phyloP scores from a whole-genome alignment of 1,140 invertebrate genomes.

The Manduca sexta region DNA sequence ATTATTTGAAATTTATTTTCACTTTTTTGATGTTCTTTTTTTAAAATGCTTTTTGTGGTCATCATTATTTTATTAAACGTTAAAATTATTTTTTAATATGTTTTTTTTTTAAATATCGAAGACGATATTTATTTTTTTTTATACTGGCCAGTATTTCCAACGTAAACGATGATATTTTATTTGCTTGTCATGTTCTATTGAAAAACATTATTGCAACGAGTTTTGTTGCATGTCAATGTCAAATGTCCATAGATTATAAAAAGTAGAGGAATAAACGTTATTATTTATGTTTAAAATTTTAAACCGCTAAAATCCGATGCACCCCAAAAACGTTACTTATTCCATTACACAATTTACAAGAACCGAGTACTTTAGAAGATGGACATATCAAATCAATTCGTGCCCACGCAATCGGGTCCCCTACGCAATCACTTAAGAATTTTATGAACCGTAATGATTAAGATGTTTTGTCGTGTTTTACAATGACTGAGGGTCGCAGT shows the following conservation, averaged over 20 bases:
- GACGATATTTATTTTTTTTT: too few relatives aligned
- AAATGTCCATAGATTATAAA: too few relatives aligned
- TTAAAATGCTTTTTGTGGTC: background rate
- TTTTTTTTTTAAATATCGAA: too few relatives aligned
- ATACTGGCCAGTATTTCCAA: too few relatives aligned
- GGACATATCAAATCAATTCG: conserved; percentile 61
- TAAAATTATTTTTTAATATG: too few relatives aligned
- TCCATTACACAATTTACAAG: conserved; percentile 34
- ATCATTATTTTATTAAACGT: background rate
- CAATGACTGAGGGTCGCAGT: conserved; percentile 28
- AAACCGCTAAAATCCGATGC: conserved; percentile 1
- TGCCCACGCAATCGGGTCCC: conserved; percentile 56
- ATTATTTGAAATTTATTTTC: conserved; percentile 27
- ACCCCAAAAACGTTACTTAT: conserved; percentile 26
- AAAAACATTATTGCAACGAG: too few relatives aligned
- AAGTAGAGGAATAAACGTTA: too few relatives aligned
- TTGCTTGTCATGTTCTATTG: too few relatives aligned
- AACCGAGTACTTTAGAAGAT: conserved; percentile 49
- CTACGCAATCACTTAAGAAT: conserved; percentile 68
- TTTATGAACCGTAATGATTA: conserved; percentile 71
- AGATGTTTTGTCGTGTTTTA: conserved; percentile 67
- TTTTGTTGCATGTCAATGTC: too few relatives aligned
- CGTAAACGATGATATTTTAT: too few relatives aligned
- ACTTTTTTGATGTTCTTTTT: background rate
- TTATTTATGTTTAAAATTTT: too few relatives aligned